phyloP scores from a whole-genome alignment of 2,113 vertebrate species.

The Zapornia atra region DNA sequence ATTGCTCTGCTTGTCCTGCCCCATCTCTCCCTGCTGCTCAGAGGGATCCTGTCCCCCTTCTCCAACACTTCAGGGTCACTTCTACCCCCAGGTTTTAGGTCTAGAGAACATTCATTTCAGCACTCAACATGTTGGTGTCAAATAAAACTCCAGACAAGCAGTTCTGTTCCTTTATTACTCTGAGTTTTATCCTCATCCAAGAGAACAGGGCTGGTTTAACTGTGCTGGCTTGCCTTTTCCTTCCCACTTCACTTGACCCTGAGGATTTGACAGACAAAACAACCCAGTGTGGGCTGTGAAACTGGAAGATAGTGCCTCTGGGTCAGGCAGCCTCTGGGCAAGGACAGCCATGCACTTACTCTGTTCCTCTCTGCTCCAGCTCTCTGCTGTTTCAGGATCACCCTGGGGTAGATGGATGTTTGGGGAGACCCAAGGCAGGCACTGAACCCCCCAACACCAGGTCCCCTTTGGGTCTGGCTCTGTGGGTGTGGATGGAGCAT shows the following conservation, averaged over 20 bases:
- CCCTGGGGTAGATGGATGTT: neutral
- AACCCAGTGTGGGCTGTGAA: neutral
- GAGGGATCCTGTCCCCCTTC: neutral
- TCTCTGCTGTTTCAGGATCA: neutral
- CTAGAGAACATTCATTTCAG: neutral
- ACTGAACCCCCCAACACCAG: neutral
- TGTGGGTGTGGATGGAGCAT: neutral
- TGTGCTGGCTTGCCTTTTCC: neutral
- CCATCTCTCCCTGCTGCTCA: neutral
- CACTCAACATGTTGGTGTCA: neutral
- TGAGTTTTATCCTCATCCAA: neutral
- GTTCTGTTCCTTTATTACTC: neutral
- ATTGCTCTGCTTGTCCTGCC: neutral
- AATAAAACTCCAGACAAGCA: neutral
- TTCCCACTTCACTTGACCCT: neutral
- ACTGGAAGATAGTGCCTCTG: neutral
- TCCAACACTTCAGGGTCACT: neutral
- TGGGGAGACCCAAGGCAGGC: neutral
- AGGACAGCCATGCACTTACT: rapidly evolving
- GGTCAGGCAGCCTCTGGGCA: neutral
- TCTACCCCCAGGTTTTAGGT: neutral
- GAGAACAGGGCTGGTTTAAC: neutral
- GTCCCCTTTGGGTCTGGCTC: neutral
- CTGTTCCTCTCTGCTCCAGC: neutral
- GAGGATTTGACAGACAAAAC: neutral